Base-by-base conservation (phyloP, 1,140 invertebrate species). In the Phthorimaea operculella region DNA sequence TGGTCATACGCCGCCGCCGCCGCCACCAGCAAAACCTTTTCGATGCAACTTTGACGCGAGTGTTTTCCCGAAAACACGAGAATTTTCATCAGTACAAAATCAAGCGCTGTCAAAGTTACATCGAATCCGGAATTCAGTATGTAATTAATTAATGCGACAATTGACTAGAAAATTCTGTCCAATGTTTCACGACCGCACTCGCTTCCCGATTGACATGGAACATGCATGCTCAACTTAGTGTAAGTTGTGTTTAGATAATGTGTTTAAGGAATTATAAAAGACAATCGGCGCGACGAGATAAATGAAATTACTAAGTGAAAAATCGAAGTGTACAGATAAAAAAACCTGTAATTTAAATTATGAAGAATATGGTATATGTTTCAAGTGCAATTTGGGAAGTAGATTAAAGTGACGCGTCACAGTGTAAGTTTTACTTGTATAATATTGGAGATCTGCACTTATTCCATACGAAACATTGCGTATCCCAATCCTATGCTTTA, bases 211-310 rank as follows among this genome's bases (percentile, higher is more conserved):
- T 39, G n/a, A 39, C 10, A 39, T 39, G 36, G 21, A 28, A 28
- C 21, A 28, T 28, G 21, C 21, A 56, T 60, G 59, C 59, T 60
- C 59, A 60, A 60, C 21, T 54, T 60, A 57, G 59, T 17, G 39
- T 52, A 39, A 39, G 36, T 39, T n/a, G 36, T 39, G 36, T 39
- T 39, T 12, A 39, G 36, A n/a, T 10, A 12, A 39, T n/a, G 36
- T 39, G 36, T 12, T 39, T 39, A 39, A n/a, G 1, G 36, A 39
- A 39, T 39, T 39, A 39, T 39, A 39, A 39, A 39, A 39, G 3
- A 39, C 36, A 39, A 12, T 39, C 36, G 36, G 36, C 36, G 6
- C 33, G 6, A n/a, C n/a, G 21, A 28, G 2, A 28, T 28, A 28
- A 28, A 28, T 4, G 21, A 28, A 28, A 28, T 28, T 28, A 28